These are phyloP conservation scores for chimpanzee (Pan troglodytes) DNA, from an alignment of 2,113 vertebrate genomes.

Conservation along the genomic window NHGRI_mPanTro3-v2.1_pri NC_072415.2:46950001-46950500, in stretches of 20 bases:
- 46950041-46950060: not conserved
- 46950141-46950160: not conserved
- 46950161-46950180: not conserved
- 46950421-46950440: constrained; percentile 10
- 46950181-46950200: not conserved
- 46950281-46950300: not conserved
- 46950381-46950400: not conserved
- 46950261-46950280: not conserved
- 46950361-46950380: not conserved
- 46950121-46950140: not conserved
- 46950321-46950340: constrained; percentile 7
- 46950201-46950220: not conserved
- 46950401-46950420: not conserved
- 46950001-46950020: not conserved
- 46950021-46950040: not conserved
- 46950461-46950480: not conserved
- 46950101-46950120: not conserved
- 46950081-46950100: not conserved
- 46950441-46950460: not conserved
- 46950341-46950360: not conserved
- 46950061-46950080: not conserved
- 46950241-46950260: constrained; percentile 19
- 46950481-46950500: not conserved
- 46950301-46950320: not conserved
- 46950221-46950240: not conserved